phyloP scores from a whole-genome alignment of 2,888 invertebrate species.

The Hartigia nigra region DNA sequence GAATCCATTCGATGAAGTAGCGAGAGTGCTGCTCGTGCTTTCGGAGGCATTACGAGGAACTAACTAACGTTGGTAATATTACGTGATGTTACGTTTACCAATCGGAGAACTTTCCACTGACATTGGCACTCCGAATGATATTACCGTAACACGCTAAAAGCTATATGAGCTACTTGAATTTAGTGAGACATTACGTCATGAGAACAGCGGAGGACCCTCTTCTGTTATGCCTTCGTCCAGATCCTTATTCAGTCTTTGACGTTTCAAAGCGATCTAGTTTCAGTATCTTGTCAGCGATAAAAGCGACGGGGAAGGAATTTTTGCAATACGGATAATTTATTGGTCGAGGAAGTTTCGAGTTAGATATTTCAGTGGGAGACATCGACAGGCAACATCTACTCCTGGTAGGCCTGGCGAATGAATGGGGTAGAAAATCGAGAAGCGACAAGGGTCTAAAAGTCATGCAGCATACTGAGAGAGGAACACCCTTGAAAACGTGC shows the following conservation, averaged over 20 bases:
- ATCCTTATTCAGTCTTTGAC: too few relatives aligned
- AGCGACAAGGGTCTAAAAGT: background rate
- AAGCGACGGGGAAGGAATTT: background rate
- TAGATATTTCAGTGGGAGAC: background rate
- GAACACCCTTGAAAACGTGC: background rate
- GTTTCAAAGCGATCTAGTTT: too few relatives aligned
- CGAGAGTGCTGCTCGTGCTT: background rate
- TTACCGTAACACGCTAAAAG: background rate
- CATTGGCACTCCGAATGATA: background rate
- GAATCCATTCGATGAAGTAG: too few relatives aligned
- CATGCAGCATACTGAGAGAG: background rate
- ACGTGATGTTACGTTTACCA: background rate
- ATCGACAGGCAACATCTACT: background rate
- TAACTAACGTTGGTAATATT: background rate
- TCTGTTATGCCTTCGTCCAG: background rate
- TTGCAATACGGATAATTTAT: background rate
- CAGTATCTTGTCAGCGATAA: too few relatives aligned
- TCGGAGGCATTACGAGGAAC: background rate
- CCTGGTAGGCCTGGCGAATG: background rate
- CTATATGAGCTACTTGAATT: background rate
- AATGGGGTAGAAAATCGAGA: background rate
- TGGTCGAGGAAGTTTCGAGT: background rate
- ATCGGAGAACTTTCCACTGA: background rate
- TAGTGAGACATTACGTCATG: background rate
- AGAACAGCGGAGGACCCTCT: background rate